Percentiles rank a stretch among this genome's conserved stretches.
Conservation (phyloP, 2,113 vertebrate species). For the Chaetops frenatus region DNA sequence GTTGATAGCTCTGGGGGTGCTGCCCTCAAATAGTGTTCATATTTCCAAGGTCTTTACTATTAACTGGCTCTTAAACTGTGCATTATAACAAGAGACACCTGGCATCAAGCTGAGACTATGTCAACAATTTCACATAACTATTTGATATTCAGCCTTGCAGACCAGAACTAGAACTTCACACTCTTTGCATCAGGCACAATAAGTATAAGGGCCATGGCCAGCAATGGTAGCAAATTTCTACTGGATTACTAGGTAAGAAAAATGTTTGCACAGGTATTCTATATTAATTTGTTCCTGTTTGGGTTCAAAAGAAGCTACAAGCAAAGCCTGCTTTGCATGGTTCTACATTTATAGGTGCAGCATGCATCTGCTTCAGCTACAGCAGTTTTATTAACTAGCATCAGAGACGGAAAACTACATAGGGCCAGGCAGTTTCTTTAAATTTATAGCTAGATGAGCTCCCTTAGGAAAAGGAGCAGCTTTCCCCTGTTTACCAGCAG, state of each 20-base stretch:
- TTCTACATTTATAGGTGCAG: neutral
- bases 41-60: neutral
- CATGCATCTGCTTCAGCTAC: neutral
- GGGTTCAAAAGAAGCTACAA: neutral
- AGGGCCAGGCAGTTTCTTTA: neutral
- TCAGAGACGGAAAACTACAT: neutral
- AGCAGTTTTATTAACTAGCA: neutral
- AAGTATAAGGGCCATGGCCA: neutral
- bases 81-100: neutral
- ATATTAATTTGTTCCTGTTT: neutral
- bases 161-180: neutral
- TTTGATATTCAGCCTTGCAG: neutral
- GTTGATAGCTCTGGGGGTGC: neutral
- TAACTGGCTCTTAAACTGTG: neutral
- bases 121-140: neutral
- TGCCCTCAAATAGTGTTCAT: neutral
- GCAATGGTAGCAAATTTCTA: neutral
- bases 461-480: neutral
- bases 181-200: neutral
- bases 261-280: neutral
- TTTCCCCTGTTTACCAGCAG: neutral
- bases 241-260: neutral
- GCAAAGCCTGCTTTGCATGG: neutral
- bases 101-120: neutral
- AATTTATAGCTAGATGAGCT: neutral